Evolutionary conservation across 2,888 invertebrate genomes (phyloP), one percentile per base, ranked within the genome.

Genomic region (Phengaris alcon): DNA sequence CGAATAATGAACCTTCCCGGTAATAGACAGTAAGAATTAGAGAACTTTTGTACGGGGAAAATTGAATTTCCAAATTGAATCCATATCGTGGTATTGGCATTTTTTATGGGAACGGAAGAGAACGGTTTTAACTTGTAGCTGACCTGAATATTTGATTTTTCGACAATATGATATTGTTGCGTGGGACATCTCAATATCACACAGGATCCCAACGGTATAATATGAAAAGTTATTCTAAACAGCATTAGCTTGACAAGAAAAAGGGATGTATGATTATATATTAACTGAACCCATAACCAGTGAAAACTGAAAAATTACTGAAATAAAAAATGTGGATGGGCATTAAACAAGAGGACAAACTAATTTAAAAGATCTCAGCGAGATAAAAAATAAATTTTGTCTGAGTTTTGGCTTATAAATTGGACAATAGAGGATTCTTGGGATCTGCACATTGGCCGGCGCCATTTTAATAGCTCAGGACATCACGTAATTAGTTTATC

Each of bases 361-460:
- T 64, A 64, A 64, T 64, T 44, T 64, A 64, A 64, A 44, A 64
- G 64, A 64, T 64, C 64, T 7, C 35, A 44, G 64, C 35, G 44
- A 12, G 64, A 64, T 64, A 64, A 64, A 64, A 64, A 64, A 35
- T 35, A 44, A 35, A 64, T 64, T 64, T 64, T 6, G 35, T 64
- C 64, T 64, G 64, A 64, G 64, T 64, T 64, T 64, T 35, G 64
- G 64, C 64, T 64, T 44, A 64, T 64, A 64, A 64, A 64, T 44
- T 64, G 64, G 64, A 64, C 64, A 64, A 64, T 64, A 7, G 64
- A 44, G 13, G 44, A 44, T 64, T 35, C 35, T 64, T 44, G 12
- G 35, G 35, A 22, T 59, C 22, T 9, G 22, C 10, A 59, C 59
- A 59, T 22, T 59, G 22, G 59, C 10, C 22, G 48, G 48, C 48